Conservation (phyloP, 2,888 invertebrate genomes). For the Zygogramma bicolorata region DNA sequence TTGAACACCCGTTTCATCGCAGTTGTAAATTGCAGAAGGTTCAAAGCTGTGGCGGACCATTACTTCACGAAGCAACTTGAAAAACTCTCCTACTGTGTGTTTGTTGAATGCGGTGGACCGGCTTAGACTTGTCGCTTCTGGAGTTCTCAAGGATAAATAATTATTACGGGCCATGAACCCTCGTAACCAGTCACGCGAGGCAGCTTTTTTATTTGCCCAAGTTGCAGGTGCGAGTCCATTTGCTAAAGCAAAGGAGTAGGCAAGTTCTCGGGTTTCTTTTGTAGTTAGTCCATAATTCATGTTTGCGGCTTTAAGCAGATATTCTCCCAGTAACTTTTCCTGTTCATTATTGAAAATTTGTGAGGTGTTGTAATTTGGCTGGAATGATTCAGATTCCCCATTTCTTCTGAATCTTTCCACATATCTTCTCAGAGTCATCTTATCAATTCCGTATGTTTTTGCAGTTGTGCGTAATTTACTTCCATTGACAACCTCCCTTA, state of each 20-base stretch:
- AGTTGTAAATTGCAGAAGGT: slow-evolving; percentile 32
- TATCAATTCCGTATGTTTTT: neutral
- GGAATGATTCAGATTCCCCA: neutral
- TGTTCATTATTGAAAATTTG: neutral
- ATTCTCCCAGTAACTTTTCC: neutral
- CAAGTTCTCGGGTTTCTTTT: neutral
- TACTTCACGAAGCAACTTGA: neutral
- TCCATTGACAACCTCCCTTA: neutral
- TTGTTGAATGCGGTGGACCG: slow-evolving; percentile 30
- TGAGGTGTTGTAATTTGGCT: neutral
- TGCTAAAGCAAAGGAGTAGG: slow-evolving; percentile 5
- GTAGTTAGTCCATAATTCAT: slow-evolving; percentile 7
- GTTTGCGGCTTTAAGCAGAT: neutral
- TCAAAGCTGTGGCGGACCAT: slow-evolving; percentile 16
- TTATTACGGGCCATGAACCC: slow-evolving; percentile 11
- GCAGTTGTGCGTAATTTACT: neutral
- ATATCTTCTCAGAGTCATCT: neutral
- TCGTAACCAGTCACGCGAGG: slow-evolving; percentile 36
- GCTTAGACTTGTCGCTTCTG: slow-evolving; percentile 32
- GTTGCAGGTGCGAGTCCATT: slow-evolving; percentile 24
- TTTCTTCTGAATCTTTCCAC: neutral
- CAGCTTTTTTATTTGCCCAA: slow-evolving; percentile 32
- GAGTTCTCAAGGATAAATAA: slow-evolving; percentile 22
- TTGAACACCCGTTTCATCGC: slow-evolving; percentile 29
- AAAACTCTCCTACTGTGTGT: slow-evolving; percentile 8